Evolutionary conservation across 2,797 vertebrate species (phyloP).

Genomic region (Sebastes minor): DNA sequence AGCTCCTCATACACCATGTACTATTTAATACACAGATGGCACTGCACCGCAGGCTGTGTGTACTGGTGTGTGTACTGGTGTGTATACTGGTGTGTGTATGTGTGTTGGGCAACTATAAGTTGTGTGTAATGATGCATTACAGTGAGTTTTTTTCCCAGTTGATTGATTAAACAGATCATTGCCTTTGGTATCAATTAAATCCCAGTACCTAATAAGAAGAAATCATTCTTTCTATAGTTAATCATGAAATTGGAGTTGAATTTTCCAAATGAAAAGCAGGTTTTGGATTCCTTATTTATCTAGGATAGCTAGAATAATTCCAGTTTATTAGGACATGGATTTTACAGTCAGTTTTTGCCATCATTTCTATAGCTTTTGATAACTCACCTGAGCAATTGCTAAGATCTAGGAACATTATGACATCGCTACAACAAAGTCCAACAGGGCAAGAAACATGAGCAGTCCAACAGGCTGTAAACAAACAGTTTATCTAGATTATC

Average conservation of each 20-base stretch:
- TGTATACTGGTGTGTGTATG: neutral
- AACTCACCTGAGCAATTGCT: neutral
- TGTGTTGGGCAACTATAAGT: neutral
- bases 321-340: neutral
- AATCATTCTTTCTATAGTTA: neutral
- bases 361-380: neutral
- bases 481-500: neutral
- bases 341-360: neutral
- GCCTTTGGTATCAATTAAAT: neutral
- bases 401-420: neutral
- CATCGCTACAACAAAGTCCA: neutral
- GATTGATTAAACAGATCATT: neutral
- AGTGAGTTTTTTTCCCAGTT: neutral
- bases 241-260: neutral
- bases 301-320: neutral
- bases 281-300: neutral
- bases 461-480: neutral
- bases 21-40: slow-evolving; percentile 66
- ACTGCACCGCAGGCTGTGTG: slow-evolving; percentile 9
- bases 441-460: neutral
- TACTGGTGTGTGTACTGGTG: neutral
- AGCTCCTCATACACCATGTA: slow-evolving; percentile 45
- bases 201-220: neutral
- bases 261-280: neutral
- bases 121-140: neutral